phyloP scores from a whole-genome alignment of 1,140 invertebrate genomes.

The Pantala flavescens region DNA sequence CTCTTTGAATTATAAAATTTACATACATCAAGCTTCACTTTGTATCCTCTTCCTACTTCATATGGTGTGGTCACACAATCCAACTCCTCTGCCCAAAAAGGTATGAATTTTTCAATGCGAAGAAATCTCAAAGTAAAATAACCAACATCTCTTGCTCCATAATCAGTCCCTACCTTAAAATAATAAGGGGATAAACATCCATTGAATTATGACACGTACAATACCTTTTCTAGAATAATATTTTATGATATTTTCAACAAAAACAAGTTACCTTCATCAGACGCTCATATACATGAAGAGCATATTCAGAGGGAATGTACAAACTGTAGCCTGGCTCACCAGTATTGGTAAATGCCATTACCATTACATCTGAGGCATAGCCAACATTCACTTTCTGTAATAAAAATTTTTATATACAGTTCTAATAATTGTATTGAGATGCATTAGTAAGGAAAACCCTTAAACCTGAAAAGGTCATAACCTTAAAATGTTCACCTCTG shows the following conservation, averaged over 20 bases:
- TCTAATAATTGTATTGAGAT: no score
- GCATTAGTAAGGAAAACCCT: neutral
- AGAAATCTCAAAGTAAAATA: constrained; percentile 64
- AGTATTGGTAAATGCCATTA: constrained; percentile 72
- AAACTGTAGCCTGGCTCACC: constrained; percentile 75
- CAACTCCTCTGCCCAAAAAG: constrained; percentile 58
- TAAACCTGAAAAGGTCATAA: constrained; percentile 46
- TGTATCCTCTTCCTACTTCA: constrained; percentile 62
- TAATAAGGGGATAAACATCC: no score
- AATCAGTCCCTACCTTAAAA: constrained; percentile 43
- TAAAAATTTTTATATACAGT: neutral
- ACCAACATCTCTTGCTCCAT: constrained; percentile 62
- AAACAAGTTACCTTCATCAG: constrained; percentile 43
- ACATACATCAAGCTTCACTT: constrained; percentile 54
- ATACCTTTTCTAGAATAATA: no score
- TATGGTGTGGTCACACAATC: constrained; percentile 62
- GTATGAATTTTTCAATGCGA: constrained; percentile 50
- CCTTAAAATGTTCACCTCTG: no score
- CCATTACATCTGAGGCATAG: constrained; percentile 62
- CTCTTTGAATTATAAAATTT: no score
- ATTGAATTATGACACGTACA: no score
- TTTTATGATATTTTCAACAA: neutral
- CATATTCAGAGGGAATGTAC: constrained; percentile 69
- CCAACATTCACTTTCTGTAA: constrained; percentile 57
- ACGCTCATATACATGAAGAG: constrained; percentile 65